phyloP scores from a whole-genome alignment of 2,113 vertebrate species.

The Sisor rabdophorus region DNA sequence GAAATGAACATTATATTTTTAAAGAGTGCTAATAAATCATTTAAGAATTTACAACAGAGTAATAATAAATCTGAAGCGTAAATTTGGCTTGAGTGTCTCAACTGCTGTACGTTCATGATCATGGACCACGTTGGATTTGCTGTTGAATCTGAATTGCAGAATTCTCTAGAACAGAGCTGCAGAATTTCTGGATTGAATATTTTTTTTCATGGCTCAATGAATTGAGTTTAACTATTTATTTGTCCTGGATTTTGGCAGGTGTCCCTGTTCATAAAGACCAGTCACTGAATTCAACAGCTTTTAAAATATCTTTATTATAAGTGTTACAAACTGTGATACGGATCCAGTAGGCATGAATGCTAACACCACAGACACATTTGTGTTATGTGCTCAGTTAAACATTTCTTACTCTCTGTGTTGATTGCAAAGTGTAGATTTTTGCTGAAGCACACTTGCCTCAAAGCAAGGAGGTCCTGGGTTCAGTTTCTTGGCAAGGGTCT shows the following conservation, averaged over 20 bases:
- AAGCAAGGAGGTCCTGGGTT: too few species aligned
- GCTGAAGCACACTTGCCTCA: conserved; percentile 9
- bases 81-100: neutral
- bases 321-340: neutral
- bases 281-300: neutral
- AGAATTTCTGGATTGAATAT: neutral
- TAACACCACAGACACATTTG: neutral
- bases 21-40: neutral
- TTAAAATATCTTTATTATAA: neutral
- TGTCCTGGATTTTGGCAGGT: neutral
- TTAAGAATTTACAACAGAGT: neutral
- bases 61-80: neutral
- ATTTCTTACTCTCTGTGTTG: conserved; percentile 21
- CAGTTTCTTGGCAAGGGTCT: too few species aligned
- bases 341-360: neutral
- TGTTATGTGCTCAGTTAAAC: conserved; percentile 16
- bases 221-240: neutral
- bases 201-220: neutral
- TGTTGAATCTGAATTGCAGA: neutral
- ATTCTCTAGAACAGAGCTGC: neutral
- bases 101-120: conserved; percentile 16
- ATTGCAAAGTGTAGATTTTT: conserved; percentile 36
- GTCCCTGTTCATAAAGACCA: neutral
- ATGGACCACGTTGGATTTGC: neutral
- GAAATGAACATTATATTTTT: too few species aligned